phyloP scores from a whole-genome alignment of 2,797 vertebrate genomes.

The Arctocebus calabarensis region DNA sequence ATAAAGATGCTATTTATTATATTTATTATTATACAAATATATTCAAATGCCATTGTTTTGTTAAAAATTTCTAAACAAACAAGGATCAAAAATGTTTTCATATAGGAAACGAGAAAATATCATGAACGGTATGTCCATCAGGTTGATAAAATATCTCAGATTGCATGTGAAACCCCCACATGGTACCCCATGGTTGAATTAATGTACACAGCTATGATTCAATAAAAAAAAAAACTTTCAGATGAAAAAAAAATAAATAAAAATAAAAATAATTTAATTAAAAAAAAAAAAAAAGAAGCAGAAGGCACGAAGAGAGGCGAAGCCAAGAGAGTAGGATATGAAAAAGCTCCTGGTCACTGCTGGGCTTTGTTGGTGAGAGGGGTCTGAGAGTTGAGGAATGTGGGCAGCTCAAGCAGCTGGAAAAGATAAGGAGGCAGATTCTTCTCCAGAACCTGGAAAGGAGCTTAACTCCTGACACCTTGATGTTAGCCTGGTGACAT shows the following conservation, averaged over 20 bases:
- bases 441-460: not conserved
- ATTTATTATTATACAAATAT: not conserved
- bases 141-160: too few relatives aligned
- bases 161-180: too few relatives aligned
- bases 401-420: not conserved
- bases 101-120: too few relatives aligned
- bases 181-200: too few relatives aligned
- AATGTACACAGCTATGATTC: too few relatives aligned
- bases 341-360: not conserved
- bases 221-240: too few relatives aligned
- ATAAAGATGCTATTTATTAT: not conserved
- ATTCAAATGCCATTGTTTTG: not conserved
- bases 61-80: too few relatives aligned
- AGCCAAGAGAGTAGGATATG: not conserved
- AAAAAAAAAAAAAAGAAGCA: not conserved
- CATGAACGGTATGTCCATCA: too few relatives aligned
- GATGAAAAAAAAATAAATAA: too few relatives aligned
- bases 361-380: not conserved
- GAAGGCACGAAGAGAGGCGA: not conserved
- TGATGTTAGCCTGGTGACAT: not conserved
- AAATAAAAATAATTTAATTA: too few relatives aligned
- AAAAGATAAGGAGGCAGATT: not conserved
- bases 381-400: not conserved
- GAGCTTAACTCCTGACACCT: fast-evolving
- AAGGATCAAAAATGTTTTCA: too few relatives aligned